Evolutionary conservation across 2,797 vertebrate species (phyloP).

Genomic region (Anisognathus igniventris): DNA sequence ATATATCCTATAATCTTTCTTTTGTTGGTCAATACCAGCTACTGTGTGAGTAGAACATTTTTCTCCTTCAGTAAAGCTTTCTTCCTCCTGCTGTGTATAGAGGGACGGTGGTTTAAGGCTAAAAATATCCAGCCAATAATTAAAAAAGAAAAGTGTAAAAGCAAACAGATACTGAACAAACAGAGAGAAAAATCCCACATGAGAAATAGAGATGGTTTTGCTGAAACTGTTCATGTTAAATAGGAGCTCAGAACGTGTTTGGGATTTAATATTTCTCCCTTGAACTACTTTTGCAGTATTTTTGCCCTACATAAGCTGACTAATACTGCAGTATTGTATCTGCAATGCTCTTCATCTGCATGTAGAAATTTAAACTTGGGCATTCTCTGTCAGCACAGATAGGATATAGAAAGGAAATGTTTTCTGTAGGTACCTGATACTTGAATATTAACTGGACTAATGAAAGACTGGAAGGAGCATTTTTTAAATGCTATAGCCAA

Average conservation of each 20-base stretch:
- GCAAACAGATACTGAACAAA: not conserved
- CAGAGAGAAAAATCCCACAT: not conserved
- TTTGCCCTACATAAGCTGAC: conserved; percentile 53
- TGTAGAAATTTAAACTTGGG: not conserved
- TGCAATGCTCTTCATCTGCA: conserved; percentile 42
- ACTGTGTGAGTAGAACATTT: not conserved
- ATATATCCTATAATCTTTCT: not conserved
- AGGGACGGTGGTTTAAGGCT: not conserved
- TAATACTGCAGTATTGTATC: conserved; percentile 57
- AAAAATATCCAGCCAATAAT: not conserved
- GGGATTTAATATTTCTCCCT: conserved; percentile 20
- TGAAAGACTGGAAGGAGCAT: not conserved
- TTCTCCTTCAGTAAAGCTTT: not conserved
- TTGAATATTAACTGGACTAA: not conserved
- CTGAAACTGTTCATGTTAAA: not conserved
- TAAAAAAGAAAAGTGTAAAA: not conserved
- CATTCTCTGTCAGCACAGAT: not conserved
- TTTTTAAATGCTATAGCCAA: not conserved
- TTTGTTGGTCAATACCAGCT: not conserved
- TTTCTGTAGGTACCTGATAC: not conserved
- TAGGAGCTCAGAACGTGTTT: not conserved
- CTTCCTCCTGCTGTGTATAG: not conserved
- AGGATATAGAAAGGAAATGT: not conserved
- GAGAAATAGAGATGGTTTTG: not conserved
- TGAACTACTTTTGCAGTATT: conserved; percentile 34